These are phyloP conservation scores for Hipposideros larvatus DNA, from an alignment of 2,797 vertebrate genomes.

Conservation along the genomic window DNA sequence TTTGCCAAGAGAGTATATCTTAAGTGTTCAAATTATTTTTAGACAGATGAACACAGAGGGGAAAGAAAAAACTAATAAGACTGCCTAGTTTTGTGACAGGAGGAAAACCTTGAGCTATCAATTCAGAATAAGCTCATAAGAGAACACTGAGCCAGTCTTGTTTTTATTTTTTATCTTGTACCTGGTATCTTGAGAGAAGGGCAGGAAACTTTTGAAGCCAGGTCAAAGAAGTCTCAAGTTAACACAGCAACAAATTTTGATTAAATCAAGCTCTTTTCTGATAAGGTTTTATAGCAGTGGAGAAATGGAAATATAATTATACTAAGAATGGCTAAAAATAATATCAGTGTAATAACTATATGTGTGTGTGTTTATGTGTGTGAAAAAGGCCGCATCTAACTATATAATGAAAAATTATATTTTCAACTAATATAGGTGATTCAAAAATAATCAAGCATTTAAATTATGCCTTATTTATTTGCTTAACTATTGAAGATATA, in stretches of 20 bases:
- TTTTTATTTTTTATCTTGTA: not conserved
- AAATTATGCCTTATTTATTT: not conserved
- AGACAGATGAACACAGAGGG: not conserved
- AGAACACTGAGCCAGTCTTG: not conserved
- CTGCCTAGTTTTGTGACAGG: not conserved
- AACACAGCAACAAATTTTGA: not conserved
- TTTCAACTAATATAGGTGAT: not conserved
- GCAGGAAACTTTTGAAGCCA: not conserved
- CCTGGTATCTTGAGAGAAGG: not conserved
- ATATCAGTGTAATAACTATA: not conserved
- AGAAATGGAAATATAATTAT: not conserved
- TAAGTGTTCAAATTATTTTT: constrained; percentile 9
- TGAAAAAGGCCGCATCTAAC: not conserved
- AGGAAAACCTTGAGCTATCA: not conserved
- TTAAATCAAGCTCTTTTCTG: not conserved
- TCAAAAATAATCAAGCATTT: not conserved
- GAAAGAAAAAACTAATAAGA: not conserved
- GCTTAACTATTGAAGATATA: not conserved
- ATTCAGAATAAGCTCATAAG: constrained; percentile 23
- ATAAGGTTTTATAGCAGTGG: not conserved
- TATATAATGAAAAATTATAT: not conserved
- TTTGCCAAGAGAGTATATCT: not conserved
- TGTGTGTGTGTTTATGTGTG: not conserved
- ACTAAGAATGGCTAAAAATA: not conserved
- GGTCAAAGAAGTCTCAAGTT: not conserved